Percentiles rank a stretch among this genome's conserved stretches.
These are phyloP conservation scores for Sapajus apella DNA, from an alignment of 2,113 vertebrate genomes.

Conservation along the genomic window DNA sequence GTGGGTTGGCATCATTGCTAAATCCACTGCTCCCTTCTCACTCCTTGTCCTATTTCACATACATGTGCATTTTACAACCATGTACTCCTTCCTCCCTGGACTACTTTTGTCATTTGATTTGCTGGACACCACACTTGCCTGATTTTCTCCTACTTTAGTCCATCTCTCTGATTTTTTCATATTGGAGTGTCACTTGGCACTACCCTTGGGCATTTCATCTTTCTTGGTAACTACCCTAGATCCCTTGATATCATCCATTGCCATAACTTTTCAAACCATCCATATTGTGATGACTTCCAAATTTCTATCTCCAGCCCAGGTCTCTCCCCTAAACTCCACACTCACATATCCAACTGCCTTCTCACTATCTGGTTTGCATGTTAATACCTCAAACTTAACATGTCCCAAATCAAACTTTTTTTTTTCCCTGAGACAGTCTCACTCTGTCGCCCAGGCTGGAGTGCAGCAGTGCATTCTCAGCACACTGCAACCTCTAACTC, in stretches of 20 bases:
- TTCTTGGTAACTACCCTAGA: neutral
- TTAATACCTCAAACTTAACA: neutral
- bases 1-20: neutral
- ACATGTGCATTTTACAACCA: neutral
- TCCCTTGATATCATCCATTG: neutral
- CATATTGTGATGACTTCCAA: neutral
- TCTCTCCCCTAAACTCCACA: neutral
- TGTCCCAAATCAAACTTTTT: neutral
- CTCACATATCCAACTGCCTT: neutral
- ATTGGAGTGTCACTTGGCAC: neutral
- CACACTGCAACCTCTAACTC: no score
- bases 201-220: neutral
- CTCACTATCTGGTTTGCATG: neutral
- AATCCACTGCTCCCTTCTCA: neutral
- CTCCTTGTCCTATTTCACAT: neutral
- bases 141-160: neutral
- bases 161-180: neutral
- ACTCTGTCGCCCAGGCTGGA: no score
- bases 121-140: neutral
- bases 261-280: slow-evolving; percentile 5
- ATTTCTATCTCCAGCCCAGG: neutral
- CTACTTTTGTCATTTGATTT: neutral
- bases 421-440: no score
- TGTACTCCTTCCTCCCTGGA: neutral
- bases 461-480: no score